Evolutionary conservation across 2,888 invertebrate species (phyloP), one percentile per base, ranked within the genome.

Genomic region (Odontothrips loti): DNA sequence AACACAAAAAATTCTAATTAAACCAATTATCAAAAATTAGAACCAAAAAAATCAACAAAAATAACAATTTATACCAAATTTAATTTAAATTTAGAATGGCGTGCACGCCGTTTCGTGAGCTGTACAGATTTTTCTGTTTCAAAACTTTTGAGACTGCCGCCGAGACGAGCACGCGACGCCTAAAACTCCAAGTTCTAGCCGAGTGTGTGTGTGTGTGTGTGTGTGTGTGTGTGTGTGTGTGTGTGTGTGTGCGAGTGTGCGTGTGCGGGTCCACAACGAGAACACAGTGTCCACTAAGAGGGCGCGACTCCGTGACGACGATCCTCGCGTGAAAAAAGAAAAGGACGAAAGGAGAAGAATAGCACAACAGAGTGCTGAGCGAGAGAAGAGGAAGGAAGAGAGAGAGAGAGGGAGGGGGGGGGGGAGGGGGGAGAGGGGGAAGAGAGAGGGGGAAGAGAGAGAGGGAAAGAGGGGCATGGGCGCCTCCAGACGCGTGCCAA

Each of bases 401-500:
- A 63, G 63, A 63, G 63, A 48, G 48, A 48, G 48, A 48, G 48
- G 20, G 20, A 20, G 63, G 20, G 63, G 20, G 11, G 20, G 63
- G 20, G 63, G n/a, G 63, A 63, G 20, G n/a, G 51, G 9, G 17
- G 51, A 51, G 51, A 51, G 17, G 51, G n/a, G 51, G 51, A 51
- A 51, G 58, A 58, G 58, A 58, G 58, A 58, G 58, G 51, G 17
- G 51, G 51, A 51, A n/a, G 58, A 58, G 58, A 51, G 51, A 43
- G 34, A 43, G 34, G 6, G 58, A 10, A 1, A 0, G 58, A 15
- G 20, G 20, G 15, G 58, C 15, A 6, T 6, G 17, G 58, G 20
- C 58, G 58, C 58, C 58, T 58, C 58, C 58, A 58, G 58, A 58
- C 58, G 58, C 58, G 58, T 58, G 58, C 58, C 58, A 58, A 58